Conservation (phyloP, 1,140 invertebrate genomes). For the Penaeus vannamei region DNA sequence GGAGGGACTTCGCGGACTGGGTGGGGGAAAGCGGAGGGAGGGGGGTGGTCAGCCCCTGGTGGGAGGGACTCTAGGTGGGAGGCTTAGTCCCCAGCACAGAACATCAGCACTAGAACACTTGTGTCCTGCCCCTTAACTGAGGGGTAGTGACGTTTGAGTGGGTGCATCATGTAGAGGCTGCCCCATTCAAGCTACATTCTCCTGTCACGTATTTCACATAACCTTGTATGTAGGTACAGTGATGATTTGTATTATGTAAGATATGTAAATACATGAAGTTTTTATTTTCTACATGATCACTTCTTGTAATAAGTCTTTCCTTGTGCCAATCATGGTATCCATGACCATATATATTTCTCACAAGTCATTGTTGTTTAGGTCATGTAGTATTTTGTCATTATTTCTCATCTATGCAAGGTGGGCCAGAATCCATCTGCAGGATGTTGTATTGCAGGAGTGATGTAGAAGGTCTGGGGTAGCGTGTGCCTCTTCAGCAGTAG, state of each 20-base stretch:
- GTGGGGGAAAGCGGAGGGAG: constrained; percentile 58
- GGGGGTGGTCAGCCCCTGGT: constrained; percentile 65
- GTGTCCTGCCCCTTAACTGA: neutral
- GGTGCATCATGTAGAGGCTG: constrained; percentile 58
- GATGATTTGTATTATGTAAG: constrained; percentile 59
- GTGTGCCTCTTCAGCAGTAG: constrained; percentile 58
- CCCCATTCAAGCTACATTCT: constrained; percentile 23
- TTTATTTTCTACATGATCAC: constrained; percentile 55
- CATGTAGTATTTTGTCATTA: constrained; percentile 48
- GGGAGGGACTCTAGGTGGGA: constrained; percentile 60
- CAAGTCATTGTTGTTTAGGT: constrained; percentile 56
- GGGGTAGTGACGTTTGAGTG: constrained; percentile 50
- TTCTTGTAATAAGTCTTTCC: constrained; percentile 46
- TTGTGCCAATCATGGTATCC: constrained; percentile 53
- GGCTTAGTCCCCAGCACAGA: constrained; percentile 49
- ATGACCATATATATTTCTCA: constrained; percentile 52
- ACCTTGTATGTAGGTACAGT: constrained; percentile 38
- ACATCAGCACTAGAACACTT: constrained; percentile 46
- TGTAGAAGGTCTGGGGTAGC: constrained; percentile 30
- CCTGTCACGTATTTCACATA: constrained; percentile 1
- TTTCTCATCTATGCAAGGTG: constrained; percentile 16
- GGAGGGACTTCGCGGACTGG: constrained; percentile 55
- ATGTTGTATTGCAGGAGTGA: neutral
- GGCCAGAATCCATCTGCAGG: constrained; percentile 22
- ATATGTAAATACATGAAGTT: constrained; percentile 61